phyloP scores from a whole-genome alignment of 1,140 invertebrate species.

The Pseudoatta argentina region DNA sequence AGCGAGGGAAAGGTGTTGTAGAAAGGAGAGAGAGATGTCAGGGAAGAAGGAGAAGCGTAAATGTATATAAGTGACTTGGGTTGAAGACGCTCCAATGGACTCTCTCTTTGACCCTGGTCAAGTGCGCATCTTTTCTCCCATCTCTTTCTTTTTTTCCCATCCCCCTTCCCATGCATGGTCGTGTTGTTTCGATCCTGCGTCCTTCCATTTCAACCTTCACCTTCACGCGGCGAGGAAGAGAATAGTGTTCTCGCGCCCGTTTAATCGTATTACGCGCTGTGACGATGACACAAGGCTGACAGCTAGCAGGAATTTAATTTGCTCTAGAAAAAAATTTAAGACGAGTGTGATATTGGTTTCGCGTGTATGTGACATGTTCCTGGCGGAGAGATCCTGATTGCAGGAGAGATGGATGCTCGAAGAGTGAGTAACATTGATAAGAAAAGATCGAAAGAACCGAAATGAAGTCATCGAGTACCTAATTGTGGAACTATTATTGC shows the following conservation, averaged over 20 bases:
- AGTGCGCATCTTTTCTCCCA: slow-evolving; percentile 79
- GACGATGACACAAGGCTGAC: neutral
- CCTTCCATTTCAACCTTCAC: slow-evolving; percentile 58
- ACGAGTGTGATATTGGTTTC: slow-evolving; percentile 51
- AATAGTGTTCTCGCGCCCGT: neutral
- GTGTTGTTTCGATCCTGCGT: slow-evolving; percentile 13
- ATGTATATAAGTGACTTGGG: slow-evolving; percentile 82
- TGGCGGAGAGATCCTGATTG: slow-evolving; percentile 45
- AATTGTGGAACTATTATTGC: neutral
- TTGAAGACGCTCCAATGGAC: slow-evolving; percentile 79
- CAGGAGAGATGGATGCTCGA: slow-evolving; percentile 80
- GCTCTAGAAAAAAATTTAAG: neutral
- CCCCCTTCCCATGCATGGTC: slow-evolving; percentile 51
- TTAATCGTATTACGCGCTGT: slow-evolving; percentile 18
- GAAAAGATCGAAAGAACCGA: neutral
- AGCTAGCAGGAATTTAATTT: neutral
- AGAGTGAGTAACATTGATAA: slow-evolving; percentile 80
- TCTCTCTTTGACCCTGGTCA: slow-evolving; percentile 84
- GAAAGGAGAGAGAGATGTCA: slow-evolving; percentile 55
- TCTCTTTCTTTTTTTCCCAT: slow-evolving; percentile 62
- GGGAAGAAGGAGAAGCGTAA: slow-evolving; percentile 69
- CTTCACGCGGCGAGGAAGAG: slow-evolving; percentile 39
- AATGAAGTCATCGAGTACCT: neutral
- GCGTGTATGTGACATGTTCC: slow-evolving; percentile 66
- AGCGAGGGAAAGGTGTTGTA: slow-evolving; percentile 53